Conservation (phyloP, 1,140 invertebrate genomes). For the Bombus breviceps region DNA sequence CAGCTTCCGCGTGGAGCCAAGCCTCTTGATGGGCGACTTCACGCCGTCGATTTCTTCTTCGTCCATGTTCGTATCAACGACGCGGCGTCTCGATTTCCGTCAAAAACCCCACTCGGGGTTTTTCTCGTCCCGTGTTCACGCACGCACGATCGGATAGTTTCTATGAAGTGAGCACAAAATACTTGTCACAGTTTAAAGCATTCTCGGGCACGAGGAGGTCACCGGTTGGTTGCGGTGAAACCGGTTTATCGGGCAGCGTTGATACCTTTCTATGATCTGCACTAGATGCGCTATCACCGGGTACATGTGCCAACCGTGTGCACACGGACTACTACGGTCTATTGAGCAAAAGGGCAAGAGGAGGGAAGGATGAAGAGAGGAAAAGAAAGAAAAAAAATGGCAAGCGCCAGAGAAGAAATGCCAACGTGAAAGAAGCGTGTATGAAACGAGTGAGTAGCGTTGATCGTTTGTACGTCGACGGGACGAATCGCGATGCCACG, state of each 20-base stretch:
- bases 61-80: constrained; percentile 81
- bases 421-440: constrained; percentile 22
- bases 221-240: constrained; percentile 40
- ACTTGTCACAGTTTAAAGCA: constrained; percentile 67
- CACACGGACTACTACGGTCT: background rate
- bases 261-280: constrained; percentile 32
- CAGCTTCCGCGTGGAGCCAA: constrained; percentile 90
- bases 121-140: background rate
- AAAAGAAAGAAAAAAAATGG: background rate
- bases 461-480: constrained; percentile 19
- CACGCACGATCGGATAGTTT: constrained; percentile 35
- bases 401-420: constrained; percentile 18
- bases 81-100: constrained; percentile 19
- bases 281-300: constrained; percentile 30
- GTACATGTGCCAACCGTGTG: constrained; percentile 31
- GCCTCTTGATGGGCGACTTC: constrained; percentile 89
- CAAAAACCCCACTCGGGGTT: constrained; percentile 7
- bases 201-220: constrained; percentile 57
- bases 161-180: constrained; percentile 40
- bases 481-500: constrained; percentile 21
- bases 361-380: too few species aligned
- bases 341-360: background rate
- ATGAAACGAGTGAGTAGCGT: constrained; percentile 21
- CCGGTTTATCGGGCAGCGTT: constrained; percentile 57
- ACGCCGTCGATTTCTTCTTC: constrained; percentile 87